Conservation (phyloP, 2,888 invertebrate genomes). For the Pristionchus exspectatus region DNA sequence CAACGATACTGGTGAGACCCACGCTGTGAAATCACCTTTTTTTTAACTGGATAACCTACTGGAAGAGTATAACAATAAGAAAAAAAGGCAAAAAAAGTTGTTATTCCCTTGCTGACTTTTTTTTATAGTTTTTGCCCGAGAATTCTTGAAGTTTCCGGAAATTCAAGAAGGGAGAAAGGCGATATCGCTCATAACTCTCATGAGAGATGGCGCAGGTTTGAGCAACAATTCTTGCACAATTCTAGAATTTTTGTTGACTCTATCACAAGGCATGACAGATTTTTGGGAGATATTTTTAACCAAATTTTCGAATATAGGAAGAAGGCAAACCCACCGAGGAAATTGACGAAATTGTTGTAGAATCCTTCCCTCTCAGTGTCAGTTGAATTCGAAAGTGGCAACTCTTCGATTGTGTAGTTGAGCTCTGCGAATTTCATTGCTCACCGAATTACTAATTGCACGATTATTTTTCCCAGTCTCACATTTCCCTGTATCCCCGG, state of each 20-base stretch:
- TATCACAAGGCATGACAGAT: neutral
- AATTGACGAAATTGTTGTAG: constrained; percentile 1
- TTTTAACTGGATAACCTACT: no score
- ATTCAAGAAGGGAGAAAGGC: neutral
- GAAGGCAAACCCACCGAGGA: neutral
- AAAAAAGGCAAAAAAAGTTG: neutral
- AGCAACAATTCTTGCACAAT: neutral
- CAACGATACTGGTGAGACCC: no score
- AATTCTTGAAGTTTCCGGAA: constrained; percentile 6
- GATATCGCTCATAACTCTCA: constrained; percentile 2
- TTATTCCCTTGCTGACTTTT: neutral
- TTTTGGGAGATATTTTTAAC: neutral
- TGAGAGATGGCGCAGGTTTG: neutral
- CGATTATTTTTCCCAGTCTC: neutral
- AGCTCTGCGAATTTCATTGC: constrained; percentile 3
- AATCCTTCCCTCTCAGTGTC: neutral
- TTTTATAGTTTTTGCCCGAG: neutral
- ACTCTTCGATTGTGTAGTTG: constrained; percentile 53
- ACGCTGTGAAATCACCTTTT: no score
- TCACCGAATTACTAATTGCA: neutral
- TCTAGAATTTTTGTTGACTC: neutral
- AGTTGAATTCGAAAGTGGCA: neutral
- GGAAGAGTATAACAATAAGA: no score
- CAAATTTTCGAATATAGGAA: no score
- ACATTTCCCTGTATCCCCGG: neutral